phyloP scores from a whole-genome alignment of 2,888 invertebrate species.

The Actias luna region DNA sequence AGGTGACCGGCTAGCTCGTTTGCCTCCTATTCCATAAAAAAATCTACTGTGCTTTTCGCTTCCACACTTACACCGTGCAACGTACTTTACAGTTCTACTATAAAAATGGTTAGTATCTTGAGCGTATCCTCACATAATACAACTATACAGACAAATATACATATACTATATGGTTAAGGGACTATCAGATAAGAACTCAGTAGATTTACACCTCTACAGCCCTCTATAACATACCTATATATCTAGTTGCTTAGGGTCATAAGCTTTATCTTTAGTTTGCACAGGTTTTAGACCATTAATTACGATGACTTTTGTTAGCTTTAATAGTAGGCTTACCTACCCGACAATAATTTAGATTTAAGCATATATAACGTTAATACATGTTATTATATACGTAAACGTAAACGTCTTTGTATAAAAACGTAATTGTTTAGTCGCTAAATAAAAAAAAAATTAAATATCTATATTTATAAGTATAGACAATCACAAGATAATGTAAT shows the following conservation, averaged over 20 bases:
- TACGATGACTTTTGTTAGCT: neutral
- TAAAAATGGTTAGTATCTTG: neutral
- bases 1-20: too few relatives aligned
- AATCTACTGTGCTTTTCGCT: too few relatives aligned
- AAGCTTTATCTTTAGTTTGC: conserved; percentile 18
- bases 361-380: too few relatives aligned
- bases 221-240: conserved; percentile 18
- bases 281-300: conserved; percentile 19
- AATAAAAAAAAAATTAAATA: too few relatives aligned
- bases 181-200: conserved; percentile 44
- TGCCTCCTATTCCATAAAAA: too few relatives aligned
- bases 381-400: too few relatives aligned
- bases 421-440: too few relatives aligned
- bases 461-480: too few relatives aligned
- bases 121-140: neutral
- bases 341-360: neutral
- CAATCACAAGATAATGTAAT: too few relatives aligned
- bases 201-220: conserved; percentile 26
- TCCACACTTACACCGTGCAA: too few relatives aligned
- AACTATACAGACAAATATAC: neutral
- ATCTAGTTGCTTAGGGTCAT: conserved; percentile 14
- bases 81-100: neutral
- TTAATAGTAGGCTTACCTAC: neutral
- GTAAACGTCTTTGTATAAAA: too few relatives aligned
- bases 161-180: conserved; percentile 27